phyloP scores from a whole-genome alignment of 1,140 invertebrate species.

The Paraescarpia echinospica region DNA sequence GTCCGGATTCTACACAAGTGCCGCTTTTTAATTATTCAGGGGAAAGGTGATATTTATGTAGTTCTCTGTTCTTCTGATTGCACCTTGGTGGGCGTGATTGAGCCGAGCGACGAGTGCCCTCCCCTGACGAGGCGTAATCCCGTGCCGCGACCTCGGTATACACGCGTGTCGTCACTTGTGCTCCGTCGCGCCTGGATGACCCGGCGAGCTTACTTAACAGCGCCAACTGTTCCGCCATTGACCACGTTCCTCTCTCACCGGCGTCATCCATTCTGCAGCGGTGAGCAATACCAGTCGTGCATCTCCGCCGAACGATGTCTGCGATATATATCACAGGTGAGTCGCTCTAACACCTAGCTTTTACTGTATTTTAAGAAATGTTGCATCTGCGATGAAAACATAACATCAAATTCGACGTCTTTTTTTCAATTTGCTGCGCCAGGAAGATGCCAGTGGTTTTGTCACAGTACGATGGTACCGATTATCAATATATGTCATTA shows the following conservation, averaged over 20 bases:
- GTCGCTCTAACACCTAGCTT: not conserved
- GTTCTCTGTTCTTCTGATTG: not conserved
- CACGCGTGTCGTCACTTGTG: not conserved
- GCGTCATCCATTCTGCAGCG: not conserved
- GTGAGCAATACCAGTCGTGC: not conserved
- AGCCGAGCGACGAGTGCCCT: too few relatives aligned
- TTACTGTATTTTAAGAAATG: not conserved
- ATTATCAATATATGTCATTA: not conserved
- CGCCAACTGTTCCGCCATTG: not conserved
- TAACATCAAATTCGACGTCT: not conserved
- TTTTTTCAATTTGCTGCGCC: not conserved
- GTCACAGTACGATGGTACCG: not conserved
- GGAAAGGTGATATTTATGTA: too few relatives aligned
- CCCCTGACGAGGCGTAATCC: not conserved
- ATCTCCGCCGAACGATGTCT: not conserved
- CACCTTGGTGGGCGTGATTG: not conserved
- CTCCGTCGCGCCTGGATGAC: not conserved
- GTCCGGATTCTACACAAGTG: too few relatives aligned
- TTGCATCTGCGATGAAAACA: not conserved
- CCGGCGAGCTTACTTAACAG: not conserved
- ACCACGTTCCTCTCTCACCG: not conserved
- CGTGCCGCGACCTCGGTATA: not conserved
- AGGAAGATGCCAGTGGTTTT: not conserved
- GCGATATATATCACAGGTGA: not conserved
- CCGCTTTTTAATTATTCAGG: too few relatives aligned